Evolutionary conservation across 2,113 vertebrate genomes (phyloP).

Genomic region (Silurus asotus): DNA sequence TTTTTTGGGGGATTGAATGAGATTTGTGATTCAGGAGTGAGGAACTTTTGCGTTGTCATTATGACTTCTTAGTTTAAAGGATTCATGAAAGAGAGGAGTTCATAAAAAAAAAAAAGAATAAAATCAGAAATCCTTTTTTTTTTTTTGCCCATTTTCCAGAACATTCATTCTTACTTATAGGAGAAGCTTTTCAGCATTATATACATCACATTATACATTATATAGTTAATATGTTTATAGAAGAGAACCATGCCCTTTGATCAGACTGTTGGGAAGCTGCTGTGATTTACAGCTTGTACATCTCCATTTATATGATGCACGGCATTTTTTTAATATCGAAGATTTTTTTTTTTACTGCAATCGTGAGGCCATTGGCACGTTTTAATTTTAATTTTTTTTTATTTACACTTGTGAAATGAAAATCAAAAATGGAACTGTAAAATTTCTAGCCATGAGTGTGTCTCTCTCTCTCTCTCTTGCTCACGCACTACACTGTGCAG

Average conservation of each 20-base stretch:
- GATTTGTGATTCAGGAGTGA: slow-evolving; percentile 3
- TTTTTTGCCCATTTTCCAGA: neutral
- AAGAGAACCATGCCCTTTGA: neutral
- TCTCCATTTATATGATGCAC: neutral
- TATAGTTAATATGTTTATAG: neutral
- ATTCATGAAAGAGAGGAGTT: neutral
- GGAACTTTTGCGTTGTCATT: too few species aligned
- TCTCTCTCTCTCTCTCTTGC: neutral
- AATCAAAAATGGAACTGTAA: neutral
- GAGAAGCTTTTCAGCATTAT: neutral
- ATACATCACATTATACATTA: neutral
- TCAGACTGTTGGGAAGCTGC: neutral
- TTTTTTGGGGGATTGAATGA: neutral
- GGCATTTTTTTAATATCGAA: neutral
- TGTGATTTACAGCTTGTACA: neutral
- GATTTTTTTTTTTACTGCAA: neutral
- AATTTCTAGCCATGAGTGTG: neutral
- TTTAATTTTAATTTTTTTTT: too few species aligned
- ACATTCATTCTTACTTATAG: neutral
- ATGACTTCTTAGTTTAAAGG: neutral
- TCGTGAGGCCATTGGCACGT: neutral
- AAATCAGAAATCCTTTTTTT: neutral
- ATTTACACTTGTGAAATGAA: neutral
- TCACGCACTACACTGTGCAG: neutral
- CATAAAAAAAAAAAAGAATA: neutral